Base-by-base conservation (phyloP, 2,888 invertebrate genomes). In the Crematogaster levior region DNA sequence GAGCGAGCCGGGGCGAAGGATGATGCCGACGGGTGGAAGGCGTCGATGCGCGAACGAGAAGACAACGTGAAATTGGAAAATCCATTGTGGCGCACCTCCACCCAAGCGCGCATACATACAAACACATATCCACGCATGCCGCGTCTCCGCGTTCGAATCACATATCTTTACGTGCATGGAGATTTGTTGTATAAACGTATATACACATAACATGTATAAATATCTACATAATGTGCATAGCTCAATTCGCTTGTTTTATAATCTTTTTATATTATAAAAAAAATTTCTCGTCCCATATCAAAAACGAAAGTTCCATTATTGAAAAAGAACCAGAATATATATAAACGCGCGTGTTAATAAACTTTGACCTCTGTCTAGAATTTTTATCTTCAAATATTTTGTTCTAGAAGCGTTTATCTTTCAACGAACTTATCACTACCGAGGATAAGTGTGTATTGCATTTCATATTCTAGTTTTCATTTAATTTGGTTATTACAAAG, bases 31-130 rank as follows among this genome's bases (percentile, higher is more conserved):
- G 79, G 68, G 72, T 34, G 66, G 48, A 79, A 68, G n/a, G 66
- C 63, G 83, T 81, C 83, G 46, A 79, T 70, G 63, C 68, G 72
- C 73, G 63, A 75, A 66, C 68, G 66, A 58, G 85, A 85, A 89
- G 86, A 87, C 89, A 87, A 87, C 84, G 81, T 80, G 83, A 79
- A 87, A 87, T 85, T 84, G 84, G 88, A 82, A 83, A 88, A 82
- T 82, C 85, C 79, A 81, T 81, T 82, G 81, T 82, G 43, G 12
- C 79, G 60, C 43, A 15, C 37, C 15, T 30, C 60, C 53, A 53
- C 24, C 21, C 43, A 30, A 9, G 1, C 46, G 18, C 34, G 30
- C 10, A 21, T n/a, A 9, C 65, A 15, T 18, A 18, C n/a, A 56
- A 9, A 43, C 24, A n/a, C 15, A 12, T 73, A n/a, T 53, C 30